phyloP scores from a whole-genome alignment of 2,797 vertebrate species.

The Pangasius macronema region DNA sequence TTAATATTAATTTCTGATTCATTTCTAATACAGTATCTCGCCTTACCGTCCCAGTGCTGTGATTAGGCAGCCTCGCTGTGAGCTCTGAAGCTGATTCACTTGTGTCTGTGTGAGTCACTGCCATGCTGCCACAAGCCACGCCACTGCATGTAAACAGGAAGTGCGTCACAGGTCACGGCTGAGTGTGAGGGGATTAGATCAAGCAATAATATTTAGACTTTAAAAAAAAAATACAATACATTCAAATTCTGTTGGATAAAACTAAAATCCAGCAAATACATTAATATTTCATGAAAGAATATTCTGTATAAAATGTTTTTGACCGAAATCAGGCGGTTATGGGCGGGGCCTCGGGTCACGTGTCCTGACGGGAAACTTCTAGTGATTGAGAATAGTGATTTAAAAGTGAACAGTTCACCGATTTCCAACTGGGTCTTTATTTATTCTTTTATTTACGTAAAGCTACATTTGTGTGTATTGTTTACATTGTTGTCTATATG shows the following conservation, averaged over 20 bases:
- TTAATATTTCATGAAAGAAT: not conserved
- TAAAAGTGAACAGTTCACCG: not conserved
- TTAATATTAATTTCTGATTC: not conserved
- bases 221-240: not conserved
- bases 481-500: not conserved
- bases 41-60: slow-evolving; percentile 2
- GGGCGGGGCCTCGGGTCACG: not conserved
- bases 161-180: slow-evolving; percentile 15
- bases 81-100: not conserved
- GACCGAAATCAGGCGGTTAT: not conserved
- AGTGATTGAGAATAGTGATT: not conserved
- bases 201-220: too few species aligned
- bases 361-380: not conserved
- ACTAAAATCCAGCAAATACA: not conserved
- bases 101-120: slow-evolving; percentile 15
- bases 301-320: not conserved
- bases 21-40: not conserved
- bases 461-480: not conserved
- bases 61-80: not conserved
- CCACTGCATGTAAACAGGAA: slow-evolving; percentile 49
- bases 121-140: slow-evolving; percentile 46
- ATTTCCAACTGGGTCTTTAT: not conserved
- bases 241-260: not conserved
- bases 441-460: not conserved
- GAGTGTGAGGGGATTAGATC: not conserved